These are phyloP conservation scores for Chelonia mydas DNA, from an alignment of 2,797 vertebrate species.

Conservation along the genomic window DNA sequence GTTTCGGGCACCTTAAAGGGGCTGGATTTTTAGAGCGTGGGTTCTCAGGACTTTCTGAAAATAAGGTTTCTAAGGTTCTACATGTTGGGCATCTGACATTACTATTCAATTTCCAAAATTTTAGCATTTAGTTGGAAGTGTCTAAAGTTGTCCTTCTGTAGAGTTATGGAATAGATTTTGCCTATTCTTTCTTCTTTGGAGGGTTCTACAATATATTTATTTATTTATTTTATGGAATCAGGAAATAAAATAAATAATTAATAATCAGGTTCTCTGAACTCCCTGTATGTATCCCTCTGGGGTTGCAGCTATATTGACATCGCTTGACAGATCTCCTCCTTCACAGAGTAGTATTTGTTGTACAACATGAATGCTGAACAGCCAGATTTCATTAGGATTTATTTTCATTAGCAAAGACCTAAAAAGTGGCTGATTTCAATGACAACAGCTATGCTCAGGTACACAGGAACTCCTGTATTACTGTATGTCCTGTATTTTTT, in stretches of 20 bases:
- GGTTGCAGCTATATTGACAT: neutral
- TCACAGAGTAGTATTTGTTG: neutral
- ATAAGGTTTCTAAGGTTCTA: neutral
- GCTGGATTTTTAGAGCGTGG: neutral
- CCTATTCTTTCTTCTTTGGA: neutral
- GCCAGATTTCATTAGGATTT: constrained; percentile 3
- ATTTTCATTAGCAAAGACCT: neutral
- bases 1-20: neutral
- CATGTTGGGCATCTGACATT: too few relatives aligned
- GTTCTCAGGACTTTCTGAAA: neutral
- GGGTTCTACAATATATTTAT: neutral
- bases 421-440: neutral
- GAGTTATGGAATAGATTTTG: neutral
- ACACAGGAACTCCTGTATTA: neutral
- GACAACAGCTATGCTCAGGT: neutral
- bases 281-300: neutral
- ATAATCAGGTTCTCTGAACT: too few relatives aligned
- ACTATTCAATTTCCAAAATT: neutral
- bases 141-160: neutral
- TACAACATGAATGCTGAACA: neutral
- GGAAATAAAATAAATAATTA: neutral
- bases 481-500: neutral
- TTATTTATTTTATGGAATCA: neutral
- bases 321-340: neutral
- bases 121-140: neutral